Base-by-base conservation (phyloP, 2,113 vertebrate species). In the Pterocles orientalis region DNA sequence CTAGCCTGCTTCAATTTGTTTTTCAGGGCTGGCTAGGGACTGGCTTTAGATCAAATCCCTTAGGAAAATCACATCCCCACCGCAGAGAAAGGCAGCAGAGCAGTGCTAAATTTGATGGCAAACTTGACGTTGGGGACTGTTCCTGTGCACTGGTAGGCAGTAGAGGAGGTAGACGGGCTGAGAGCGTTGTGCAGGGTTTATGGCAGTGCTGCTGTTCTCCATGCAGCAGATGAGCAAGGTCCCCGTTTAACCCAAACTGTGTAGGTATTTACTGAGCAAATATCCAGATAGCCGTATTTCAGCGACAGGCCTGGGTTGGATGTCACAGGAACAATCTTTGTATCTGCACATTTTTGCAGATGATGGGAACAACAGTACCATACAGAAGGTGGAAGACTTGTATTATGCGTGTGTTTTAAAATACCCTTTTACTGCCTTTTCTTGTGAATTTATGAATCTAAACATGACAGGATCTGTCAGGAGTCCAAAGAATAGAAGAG, bases 291-390 rank as follows among this genome's bases (percentile, higher is more conserved):
- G 16, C 54, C 31, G 0, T 66, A 45, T 64, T 87, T 82, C 82
- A 89, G 65, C 28, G 70, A 54, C 20, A 72, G 69, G 66, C 41
- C 24, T 9, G 25, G 45, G 72, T 60, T 80, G 54, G 60, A 34
- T 61, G 76, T 53, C 54, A 34, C 26, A 62, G 80, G 62, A 80
- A 39, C 53, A 73, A 73, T 53, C 9, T 39, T 9, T 70, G 26
- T 70, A 28, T 65, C 50, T 87, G 45, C 50, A 77, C 25, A 6
- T 61, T 68, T 71, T 56, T 90, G 82, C 50, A 76, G 70, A 77
- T 0, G 0, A 39, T 62, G 39, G n/a, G 39, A 60, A 66, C 8
- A 64, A 56, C 0, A 0, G 25, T 36, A 70, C 41, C 56, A 18
- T 53, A 28, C 23, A 39, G 69, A 58, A 80, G 41, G 28, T 83